phyloP scores from a whole-genome alignment of 2,113 vertebrate genomes.

The Pseudorectes ferrugineus region DNA sequence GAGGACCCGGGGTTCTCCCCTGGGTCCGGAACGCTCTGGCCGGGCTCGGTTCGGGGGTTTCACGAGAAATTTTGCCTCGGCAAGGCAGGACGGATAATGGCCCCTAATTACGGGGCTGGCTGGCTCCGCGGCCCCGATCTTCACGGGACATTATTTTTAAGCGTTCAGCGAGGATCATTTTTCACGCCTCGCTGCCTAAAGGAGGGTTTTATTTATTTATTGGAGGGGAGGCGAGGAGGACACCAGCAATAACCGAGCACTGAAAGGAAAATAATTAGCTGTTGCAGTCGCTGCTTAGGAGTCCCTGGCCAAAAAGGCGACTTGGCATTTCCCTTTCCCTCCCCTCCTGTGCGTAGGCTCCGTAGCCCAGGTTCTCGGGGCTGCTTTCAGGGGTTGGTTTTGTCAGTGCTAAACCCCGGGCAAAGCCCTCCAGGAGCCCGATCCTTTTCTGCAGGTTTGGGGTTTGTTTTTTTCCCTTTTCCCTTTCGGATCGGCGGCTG shows the following conservation, averaged over 20 bases:
- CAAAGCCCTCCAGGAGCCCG: background rate
- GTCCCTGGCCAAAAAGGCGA: slow-evolving; percentile 15
- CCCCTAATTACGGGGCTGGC: background rate
- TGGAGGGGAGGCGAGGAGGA: slow-evolving; percentile 11
- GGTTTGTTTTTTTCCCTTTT: rapidly evolving
- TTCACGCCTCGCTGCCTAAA: slow-evolving; percentile 39
- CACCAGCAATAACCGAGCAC: slow-evolving; percentile 17
- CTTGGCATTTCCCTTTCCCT: background rate
- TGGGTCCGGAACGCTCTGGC: background rate
- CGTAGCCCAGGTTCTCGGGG: background rate
- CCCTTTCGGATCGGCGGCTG: background rate
- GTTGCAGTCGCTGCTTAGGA: background rate
- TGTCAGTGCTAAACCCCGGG: background rate
- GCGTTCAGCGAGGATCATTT: slow-evolving; percentile 40
- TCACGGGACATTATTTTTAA: slow-evolving; percentile 60
- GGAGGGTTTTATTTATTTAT: slow-evolving; percentile 47
- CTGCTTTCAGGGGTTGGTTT: background rate
- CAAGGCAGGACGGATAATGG: background rate
- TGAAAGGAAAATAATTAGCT: slow-evolving; percentile 47
- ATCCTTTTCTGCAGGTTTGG: background rate
- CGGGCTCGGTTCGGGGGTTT: background rate
- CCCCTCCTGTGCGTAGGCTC: background rate
- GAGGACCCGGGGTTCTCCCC: background rate
- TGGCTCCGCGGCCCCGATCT: slow-evolving; percentile 11
- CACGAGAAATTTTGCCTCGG: background rate